Evolutionary conservation across 2,113 vertebrate species (phyloP).

Genomic region (Buteo buteo): DNA sequence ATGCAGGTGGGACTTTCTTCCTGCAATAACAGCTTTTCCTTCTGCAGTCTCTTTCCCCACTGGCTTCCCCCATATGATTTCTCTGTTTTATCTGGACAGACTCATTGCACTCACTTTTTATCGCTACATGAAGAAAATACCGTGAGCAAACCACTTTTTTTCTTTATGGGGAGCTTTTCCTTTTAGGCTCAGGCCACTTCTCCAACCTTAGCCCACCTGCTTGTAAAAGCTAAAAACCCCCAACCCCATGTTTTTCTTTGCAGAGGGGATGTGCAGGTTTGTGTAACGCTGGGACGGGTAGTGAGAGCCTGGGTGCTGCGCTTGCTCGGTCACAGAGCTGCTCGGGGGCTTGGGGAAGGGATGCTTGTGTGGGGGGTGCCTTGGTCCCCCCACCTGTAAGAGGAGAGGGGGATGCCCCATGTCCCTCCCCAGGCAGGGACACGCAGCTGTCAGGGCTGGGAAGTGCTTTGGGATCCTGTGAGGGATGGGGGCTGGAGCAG

Average conservation of each 20-base stretch:
- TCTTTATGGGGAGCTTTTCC: neutral
- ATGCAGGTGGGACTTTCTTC: neutral
- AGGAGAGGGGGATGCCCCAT: neutral
- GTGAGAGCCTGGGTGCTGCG: neutral
- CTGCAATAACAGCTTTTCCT: neutral
- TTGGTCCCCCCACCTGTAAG: neutral
- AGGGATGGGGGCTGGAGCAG: neutral
- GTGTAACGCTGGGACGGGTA: neutral
- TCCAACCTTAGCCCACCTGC: neutral
- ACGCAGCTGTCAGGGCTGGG: accelerated
- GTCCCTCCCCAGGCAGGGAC: neutral
- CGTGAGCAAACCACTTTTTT: neutral
- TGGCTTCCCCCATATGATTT: neutral
- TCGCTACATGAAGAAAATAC: neutral
- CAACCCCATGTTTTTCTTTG: neutral
- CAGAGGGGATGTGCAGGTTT: neutral
- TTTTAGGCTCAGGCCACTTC: neutral
- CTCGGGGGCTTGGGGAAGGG: neutral
- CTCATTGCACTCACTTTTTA: neutral
- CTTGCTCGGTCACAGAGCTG: neutral
- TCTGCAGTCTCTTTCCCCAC: accelerated
- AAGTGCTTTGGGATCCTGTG: neutral
- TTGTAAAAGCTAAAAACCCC: neutral
- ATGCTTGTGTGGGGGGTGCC: neutral
- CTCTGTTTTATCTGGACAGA: neutral